Conservation (phyloP, 1,140 invertebrate genomes). For the Drosophila azteca region DNA sequence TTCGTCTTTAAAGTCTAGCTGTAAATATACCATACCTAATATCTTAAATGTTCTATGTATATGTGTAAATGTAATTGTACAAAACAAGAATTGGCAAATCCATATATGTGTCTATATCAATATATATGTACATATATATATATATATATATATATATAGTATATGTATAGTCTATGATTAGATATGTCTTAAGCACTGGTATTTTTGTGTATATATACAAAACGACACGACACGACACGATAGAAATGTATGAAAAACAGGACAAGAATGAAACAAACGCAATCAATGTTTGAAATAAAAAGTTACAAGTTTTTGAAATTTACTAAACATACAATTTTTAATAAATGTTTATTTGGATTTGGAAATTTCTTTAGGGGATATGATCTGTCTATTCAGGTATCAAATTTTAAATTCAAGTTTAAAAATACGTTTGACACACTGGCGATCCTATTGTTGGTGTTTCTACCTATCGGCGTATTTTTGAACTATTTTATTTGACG, state of each 20-base stretch:
- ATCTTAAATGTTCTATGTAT: conserved; percentile 53
- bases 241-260: conserved; percentile 35
- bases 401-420: too few species aligned
- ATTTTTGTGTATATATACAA: conserved; percentile 66
- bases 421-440: too few species aligned
- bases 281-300: conserved; percentile 74
- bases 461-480: too few species aligned
- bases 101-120: conserved; percentile 34
- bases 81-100: conserved; percentile 60
- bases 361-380: too few species aligned
- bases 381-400: too few species aligned
- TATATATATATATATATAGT: conserved; percentile 30
- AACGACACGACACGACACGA: conserved; percentile 22
- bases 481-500: too few species aligned
- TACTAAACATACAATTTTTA: conserved; percentile 6
- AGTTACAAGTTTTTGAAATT: conserved; percentile 78
- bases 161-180: conserved; percentile 50
- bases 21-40: conserved; percentile 52
- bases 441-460: too few species aligned
- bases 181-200: conserved; percentile 64
- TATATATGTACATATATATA: conserved; percentile 30
- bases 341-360: too few species aligned
- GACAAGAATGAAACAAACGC: conserved; percentile 29
- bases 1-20: conserved; percentile 41
- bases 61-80: conserved; percentile 75